Evolutionary conservation across 2,113 vertebrate genomes (phyloP).

Genomic region (Bungarus multicinctus): DNA sequence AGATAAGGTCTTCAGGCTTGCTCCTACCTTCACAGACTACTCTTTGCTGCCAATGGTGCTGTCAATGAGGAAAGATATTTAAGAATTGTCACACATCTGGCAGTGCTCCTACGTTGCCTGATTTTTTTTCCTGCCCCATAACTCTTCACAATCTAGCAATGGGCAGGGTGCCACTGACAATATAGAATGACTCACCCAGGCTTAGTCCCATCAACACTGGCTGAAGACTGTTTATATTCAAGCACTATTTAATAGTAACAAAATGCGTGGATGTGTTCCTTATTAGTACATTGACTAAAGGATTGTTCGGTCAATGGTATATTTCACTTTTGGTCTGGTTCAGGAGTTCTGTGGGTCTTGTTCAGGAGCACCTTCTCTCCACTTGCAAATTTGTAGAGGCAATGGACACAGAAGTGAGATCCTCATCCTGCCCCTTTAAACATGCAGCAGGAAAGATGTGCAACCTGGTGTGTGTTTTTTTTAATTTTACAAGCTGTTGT

Average conservation of each 20-base stretch:
- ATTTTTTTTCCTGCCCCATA: not conserved
- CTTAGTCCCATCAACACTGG: not conserved
- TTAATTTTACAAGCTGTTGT: not conserved
- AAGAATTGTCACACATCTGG: not conserved
- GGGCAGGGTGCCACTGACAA: not conserved
- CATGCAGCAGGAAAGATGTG: not conserved
- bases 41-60: not conserved
- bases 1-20: not conserved
- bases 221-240: conserved; percentile 7
- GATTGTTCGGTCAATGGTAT: not conserved
- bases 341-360: not conserved
- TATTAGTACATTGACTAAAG: not conserved
- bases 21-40: not conserved
- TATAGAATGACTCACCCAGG: not conserved
- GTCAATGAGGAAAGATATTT: not conserved
- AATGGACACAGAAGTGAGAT: too few relatives aligned
- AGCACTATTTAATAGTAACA: not conserved
- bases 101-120: not conserved
- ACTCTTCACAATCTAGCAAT: not conserved
- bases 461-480: not conserved
- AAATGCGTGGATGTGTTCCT: not conserved
- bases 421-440: not conserved
- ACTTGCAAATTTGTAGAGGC: not conserved
- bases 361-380: not conserved
- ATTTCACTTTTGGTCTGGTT: not conserved